Base-by-base conservation (phyloP, 2,797 vertebrate genomes). In the Cyprinella venusta region DNA sequence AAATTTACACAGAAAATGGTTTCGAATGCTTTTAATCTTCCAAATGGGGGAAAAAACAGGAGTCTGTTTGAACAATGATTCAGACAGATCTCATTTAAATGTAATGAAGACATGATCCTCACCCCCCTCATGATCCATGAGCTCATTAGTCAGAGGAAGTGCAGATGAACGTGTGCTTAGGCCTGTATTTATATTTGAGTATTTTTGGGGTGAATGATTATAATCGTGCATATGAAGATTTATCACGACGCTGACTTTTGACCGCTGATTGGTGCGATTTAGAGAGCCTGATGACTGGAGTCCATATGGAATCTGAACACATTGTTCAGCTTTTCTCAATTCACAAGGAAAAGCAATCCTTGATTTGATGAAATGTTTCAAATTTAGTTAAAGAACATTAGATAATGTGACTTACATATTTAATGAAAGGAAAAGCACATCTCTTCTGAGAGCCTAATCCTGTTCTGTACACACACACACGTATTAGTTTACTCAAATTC, bases 1-100 rank as follows among this genome's bases (percentile, higher is more conserved):
- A 96, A 95, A 96, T 96, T 96, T 95, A 93, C 93, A 94, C 93
- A 93, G 94, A 94, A 96, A 95, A 96, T 96, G 95, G 95, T 95
- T 88, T 93, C 91, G 94, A 95, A 94, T 91, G 92, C 91, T 93
- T 92, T 95, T 95, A 96, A 95, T 94, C 90, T 91, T 90, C 90
- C 88, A 88, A 91, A 92, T 89, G 91, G 93, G 91, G 30, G 3
- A 71, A 59, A 70, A 74, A 83, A 52, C 82, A 81, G 80, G 79
- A 79, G 61, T 65, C 76, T 79, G 65, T 84, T 87, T 48, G 78
- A 87, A 89, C 80, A 80, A 89, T 84, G 94, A 91, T 94, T 95
- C 94, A 93, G 93, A 91, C 93, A 94, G 92, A 91, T 90, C 93
- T 93, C 92, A 95, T 94, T 93, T 92, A 90, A 89, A 91, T 90